Conservation (phyloP, 2,113 vertebrate genomes). For the Cnemophilus loriae region DNA sequence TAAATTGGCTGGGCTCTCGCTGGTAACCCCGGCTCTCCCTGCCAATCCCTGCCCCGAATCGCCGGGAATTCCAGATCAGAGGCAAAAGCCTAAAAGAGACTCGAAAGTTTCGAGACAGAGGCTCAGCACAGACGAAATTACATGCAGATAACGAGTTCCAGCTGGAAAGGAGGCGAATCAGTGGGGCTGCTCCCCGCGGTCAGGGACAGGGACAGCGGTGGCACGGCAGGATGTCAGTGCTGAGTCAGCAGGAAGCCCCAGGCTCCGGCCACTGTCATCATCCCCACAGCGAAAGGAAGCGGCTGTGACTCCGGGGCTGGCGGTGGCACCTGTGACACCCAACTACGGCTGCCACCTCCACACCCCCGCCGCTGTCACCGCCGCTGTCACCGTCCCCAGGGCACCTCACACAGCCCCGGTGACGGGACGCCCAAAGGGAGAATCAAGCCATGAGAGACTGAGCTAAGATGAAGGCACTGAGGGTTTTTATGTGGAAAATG, state of each 20-base stretch:
- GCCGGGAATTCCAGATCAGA: background rate
- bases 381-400: rapidly evolving
- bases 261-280: background rate
- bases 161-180: rapidly evolving
- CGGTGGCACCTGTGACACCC: background rate
- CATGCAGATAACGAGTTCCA: rapidly evolving
- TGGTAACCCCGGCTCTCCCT: background rate
- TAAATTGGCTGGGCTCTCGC: background rate
- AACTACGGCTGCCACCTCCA: rapidly evolving
- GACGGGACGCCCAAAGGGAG: rapidly evolving
- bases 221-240: background rate
- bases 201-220: rapidly evolving
- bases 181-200: rapidly evolving
- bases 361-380: rapidly evolving
- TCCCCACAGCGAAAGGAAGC: background rate
- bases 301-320: rapidly evolving
- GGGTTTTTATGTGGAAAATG: background rate
- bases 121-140: background rate
- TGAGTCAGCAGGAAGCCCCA: background rate
- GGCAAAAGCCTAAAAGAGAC: background rate
- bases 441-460: rapidly evolving
- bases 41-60: rapidly evolving
- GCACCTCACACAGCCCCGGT: rapidly evolving
- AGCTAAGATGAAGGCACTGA: background rate
- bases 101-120: background rate